Evolutionary conservation across 2,888 invertebrate genomes (phyloP).

Genomic region (Scelioninae gen. 1): DNA sequence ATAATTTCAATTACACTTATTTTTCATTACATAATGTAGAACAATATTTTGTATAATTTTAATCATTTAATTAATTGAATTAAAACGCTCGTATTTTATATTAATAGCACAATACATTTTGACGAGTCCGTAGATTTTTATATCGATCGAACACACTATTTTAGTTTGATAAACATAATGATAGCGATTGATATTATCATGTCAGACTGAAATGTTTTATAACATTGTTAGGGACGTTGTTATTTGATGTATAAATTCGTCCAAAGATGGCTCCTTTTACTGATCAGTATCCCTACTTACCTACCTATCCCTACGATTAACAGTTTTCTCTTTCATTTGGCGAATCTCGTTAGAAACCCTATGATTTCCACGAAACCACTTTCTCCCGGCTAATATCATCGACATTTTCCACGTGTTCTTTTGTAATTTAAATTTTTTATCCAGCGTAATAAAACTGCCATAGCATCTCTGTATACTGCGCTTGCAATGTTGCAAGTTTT

Average conservation of each 20-base stretch:
- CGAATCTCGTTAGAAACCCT: slow-evolving; percentile 20
- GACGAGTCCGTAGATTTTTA: neutral
- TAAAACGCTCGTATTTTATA: too few relatives aligned
- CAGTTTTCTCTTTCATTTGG: neutral
- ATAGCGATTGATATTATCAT: slow-evolving; percentile 21
- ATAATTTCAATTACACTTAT: too few relatives aligned
- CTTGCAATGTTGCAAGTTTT: slow-evolving; percentile 43
- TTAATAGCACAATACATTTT: slow-evolving; percentile 1
- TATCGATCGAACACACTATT: neutral
- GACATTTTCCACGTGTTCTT: slow-evolving; percentile 37
- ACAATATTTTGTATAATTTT: too few relatives aligned
- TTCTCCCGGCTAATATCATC: slow-evolving; percentile 29
- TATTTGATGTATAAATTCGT: neutral
- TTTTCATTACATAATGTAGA: too few relatives aligned
- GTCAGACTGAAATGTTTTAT: neutral
- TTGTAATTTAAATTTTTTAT: slow-evolving; percentile 50
- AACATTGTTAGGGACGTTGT: neutral
- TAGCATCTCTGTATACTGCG: slow-evolving; percentile 2
- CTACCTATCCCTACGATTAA: too few relatives aligned
- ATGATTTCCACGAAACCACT: slow-evolving; percentile 15
- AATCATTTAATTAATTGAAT: too few relatives aligned
- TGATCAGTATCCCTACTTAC: too few relatives aligned
- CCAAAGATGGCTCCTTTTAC: neutral
- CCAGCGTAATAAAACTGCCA: slow-evolving; percentile 10
- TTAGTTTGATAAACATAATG: slow-evolving; percentile 17